These are phyloP conservation scores for Diogma glabrata DNA, from an alignment of 2,888 invertebrate genomes.

Conservation along the genomic window DNA sequence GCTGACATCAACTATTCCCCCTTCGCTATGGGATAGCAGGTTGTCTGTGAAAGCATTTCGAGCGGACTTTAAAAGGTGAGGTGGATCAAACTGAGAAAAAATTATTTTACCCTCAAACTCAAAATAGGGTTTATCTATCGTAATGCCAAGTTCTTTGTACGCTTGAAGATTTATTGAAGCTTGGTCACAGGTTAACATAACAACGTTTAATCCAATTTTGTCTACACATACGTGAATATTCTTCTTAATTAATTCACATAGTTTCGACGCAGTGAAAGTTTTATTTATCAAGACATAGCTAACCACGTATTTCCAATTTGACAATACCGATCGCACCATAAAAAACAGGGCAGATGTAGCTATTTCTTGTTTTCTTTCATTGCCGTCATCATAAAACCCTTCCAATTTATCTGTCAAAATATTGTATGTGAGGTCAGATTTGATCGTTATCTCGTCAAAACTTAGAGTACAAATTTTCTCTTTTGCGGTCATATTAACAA, in stretches of 20 bases:
- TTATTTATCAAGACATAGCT: neutral
- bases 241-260: neutral
- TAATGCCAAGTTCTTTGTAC: neutral
- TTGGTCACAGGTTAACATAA: neutral
- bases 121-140: neutral
- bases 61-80: neutral
- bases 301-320: neutral
- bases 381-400: neutral
- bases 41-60: neutral
- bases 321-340: neutral
- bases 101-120: neutral
- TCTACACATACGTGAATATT: neutral
- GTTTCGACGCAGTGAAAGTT: neutral
- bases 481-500: neutral
- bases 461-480: neutral
- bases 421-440: neutral
- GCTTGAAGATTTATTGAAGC: neutral
- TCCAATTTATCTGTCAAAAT: neutral
- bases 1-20: neutral
- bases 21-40: neutral
- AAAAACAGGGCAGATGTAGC: neutral
- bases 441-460: neutral
- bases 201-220: neutral
- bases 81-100: neutral
- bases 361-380: neutral